Conservation (phyloP, 1,140 invertebrate genomes). For the Cardiocondyla obscurior region DNA sequence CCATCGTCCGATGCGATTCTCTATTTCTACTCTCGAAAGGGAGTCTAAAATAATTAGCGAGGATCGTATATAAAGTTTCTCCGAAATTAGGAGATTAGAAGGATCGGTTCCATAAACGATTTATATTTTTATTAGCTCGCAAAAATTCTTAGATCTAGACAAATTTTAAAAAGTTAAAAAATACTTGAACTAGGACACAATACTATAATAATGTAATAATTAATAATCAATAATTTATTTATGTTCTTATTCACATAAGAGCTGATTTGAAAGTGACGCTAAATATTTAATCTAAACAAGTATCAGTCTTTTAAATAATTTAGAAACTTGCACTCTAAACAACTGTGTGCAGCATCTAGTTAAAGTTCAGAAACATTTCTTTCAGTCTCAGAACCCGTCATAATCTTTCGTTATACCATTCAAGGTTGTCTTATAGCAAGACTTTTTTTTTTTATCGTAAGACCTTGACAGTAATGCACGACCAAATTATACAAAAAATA, state of each 20-base stretch:
- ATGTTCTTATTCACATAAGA: background rate
- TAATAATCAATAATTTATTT: background rate
- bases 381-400: background rate
- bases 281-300: background rate
- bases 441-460: background rate
- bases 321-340: background rate
- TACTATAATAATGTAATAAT: background rate
- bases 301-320: constrained; percentile 7
- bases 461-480: constrained; percentile 12
- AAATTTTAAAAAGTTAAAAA: background rate
- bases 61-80: background rate
- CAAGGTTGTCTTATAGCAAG: constrained; percentile 5
- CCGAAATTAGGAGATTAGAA: background rate
- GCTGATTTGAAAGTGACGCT: background rate
- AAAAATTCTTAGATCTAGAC: background rate
- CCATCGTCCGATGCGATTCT: constrained; percentile 24
- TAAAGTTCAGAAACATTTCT: background rate
- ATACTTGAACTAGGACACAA: background rate
- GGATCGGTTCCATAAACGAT: background rate
- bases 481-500: constrained; percentile 25
- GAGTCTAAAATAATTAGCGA: background rate
- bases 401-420: background rate
- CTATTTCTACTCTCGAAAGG: constrained; percentile 18
- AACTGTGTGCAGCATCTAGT: background rate
- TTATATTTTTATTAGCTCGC: background rate